phyloP scores from a whole-genome alignment of 2,797 vertebrate species.

The Taenioides sp. region DNA sequence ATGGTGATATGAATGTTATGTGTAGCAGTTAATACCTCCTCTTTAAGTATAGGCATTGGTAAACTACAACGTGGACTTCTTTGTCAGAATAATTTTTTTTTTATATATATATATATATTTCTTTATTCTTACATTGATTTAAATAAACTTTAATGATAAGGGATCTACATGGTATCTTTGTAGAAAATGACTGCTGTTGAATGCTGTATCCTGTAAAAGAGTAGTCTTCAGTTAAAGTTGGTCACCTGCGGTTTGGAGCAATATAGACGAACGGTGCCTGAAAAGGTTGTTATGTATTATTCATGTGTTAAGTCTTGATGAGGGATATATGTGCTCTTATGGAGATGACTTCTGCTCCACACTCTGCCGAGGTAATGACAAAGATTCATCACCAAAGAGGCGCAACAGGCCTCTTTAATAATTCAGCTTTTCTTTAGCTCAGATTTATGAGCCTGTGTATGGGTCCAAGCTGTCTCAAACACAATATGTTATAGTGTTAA shows the following conservation, averaged over 20 bases:
- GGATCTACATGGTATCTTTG: slow-evolving; percentile 3
- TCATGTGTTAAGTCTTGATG: slow-evolving; percentile 41
- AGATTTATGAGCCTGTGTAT: slow-evolving; percentile 19
- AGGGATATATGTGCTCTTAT: slow-evolving; percentile 44
- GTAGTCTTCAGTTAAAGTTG: slow-evolving; percentile 28
- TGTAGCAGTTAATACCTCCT: too few species aligned
- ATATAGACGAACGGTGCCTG: slow-evolving; percentile 9
- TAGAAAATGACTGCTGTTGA: slow-evolving; percentile 7
- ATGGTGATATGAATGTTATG: too few species aligned
- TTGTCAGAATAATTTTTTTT: too few species aligned
- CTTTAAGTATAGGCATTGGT: too few species aligned
- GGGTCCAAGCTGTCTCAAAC: neutral
- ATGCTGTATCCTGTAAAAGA: slow-evolving; percentile 14
- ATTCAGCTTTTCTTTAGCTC: slow-evolving; percentile 29
- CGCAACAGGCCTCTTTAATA: slow-evolving; percentile 29
- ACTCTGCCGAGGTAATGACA: slow-evolving; percentile 40
- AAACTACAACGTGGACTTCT: too few species aligned
- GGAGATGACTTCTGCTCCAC: slow-evolving; percentile 28
- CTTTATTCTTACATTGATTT: too few species aligned
- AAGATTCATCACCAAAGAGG: slow-evolving; percentile 46
- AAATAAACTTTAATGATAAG: neutral
- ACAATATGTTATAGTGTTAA: neutral
- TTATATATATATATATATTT: too few species aligned
- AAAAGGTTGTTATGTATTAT: slow-evolving; percentile 61
- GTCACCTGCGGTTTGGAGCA: slow-evolving; percentile 34